Base-by-base conservation (phyloP, 2,113 vertebrate species). In the Callionymus lyra region DNA sequence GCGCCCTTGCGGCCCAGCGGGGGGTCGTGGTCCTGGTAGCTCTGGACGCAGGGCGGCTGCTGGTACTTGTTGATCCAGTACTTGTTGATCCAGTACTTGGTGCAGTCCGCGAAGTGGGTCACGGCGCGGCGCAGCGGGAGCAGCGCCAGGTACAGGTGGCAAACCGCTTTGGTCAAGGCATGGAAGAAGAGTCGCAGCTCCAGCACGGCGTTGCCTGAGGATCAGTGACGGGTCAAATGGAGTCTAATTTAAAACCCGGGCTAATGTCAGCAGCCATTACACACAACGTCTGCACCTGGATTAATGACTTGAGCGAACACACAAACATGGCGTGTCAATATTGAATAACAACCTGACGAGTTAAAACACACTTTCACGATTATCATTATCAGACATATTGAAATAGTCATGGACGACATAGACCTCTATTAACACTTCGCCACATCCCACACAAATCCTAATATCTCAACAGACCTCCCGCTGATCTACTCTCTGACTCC, bases 171-270 rank as follows among this genome's bases (percentile, higher is more conserved):
- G 44, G 76, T 74, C 32, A 81, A 60, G 9, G 78, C 65, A 9
- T 82, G 82, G 56, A 84, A 80, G 56, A 77, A 70, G 63, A 80
- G 63, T 39, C 77, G 77, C 58, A 80, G 67, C 73, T 84, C 76
- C 27, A 77, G 68, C 48, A 82, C 74, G 10, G 68, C 74, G 55
- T 84, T 77, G 38, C 73, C 82, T 84, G 63, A 44, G 42, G 70
- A 81, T 62, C 53, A 77, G 54, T 72, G 49, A 50, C 10, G 42
- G 68, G 62, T 77, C 65, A 80, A 54, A 21, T 56, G 50, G 17
- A 53, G 72, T 44, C 68, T 65, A 37, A 69, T 70, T 52, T 62
- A 76, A 71, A 58, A 44, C 60, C 6, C 37, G 18, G 73, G 53
- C 62, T 71, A 64, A 69, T 72, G 74, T 76, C 62, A 74, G 47